A percentile compares a stretch with the other conserved stretches of the same genome.
These are phyloP conservation scores for Drepana falcataria DNA, from an alignment of 2,888 invertebrate species.

Conservation along the genomic window DNA sequence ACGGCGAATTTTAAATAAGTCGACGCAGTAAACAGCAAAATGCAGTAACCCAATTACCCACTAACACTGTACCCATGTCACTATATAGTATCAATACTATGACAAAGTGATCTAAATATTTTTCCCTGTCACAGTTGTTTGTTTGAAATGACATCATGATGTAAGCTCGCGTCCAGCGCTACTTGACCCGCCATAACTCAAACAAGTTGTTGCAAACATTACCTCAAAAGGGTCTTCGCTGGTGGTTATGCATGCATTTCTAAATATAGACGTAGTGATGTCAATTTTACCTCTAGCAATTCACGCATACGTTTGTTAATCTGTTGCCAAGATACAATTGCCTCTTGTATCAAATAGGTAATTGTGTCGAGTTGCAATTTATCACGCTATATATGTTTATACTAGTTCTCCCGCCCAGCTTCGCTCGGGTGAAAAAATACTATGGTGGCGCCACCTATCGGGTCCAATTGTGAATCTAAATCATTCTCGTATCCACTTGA, in stretches of 20 bases:
- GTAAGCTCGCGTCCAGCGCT: constrained; percentile 42
- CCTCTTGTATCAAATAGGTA: no score
- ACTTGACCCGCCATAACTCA: constrained; percentile 27
- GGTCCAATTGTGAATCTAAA: no score
- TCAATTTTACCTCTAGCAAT: constrained; percentile 31
- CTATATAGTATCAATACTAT: neutral
- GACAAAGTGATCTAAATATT: constrained; percentile 17
- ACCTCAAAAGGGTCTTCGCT: constrained; percentile 30
- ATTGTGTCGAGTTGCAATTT: no score
- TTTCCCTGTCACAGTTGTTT: constrained; percentile 29
- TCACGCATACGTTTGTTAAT: constrained; percentile 7
- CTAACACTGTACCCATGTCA: neutral
- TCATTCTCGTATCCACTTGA: no score
- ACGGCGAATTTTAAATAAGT: no score
- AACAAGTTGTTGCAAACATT: constrained; percentile 31
- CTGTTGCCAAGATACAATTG: constrained; percentile 4
- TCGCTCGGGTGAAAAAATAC: no score
- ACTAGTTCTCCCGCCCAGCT: no score
- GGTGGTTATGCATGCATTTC: constrained; percentile 54
- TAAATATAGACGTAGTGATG: constrained; percentile 63
- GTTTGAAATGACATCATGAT: constrained; percentile 57
- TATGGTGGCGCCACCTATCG: no score
- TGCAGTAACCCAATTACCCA: constrained; percentile 1
- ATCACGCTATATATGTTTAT: no score
- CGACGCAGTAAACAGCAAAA: neutral